Evolutionary conservation across 2,797 vertebrate species (phyloP).

Genomic region (Galaxias olidus): DNA sequence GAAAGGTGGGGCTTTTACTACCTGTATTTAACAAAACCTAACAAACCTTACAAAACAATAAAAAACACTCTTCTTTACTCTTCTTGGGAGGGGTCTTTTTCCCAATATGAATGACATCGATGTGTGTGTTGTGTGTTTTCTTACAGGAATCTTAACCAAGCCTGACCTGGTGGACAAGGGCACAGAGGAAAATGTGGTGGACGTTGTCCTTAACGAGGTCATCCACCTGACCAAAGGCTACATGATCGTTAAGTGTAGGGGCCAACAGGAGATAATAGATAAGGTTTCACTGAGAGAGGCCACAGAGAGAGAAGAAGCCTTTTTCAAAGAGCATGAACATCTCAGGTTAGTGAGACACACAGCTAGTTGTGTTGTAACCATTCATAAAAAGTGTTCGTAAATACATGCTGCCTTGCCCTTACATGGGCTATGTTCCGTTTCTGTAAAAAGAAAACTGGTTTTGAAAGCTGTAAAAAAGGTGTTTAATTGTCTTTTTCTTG

Average conservation of each 20-base stretch:
- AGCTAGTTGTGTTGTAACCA: not conserved
- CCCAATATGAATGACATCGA: not conserved
- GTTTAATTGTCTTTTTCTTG: constrained; percentile 6
- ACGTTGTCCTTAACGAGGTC: constrained; percentile 63
- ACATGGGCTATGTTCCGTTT: not conserved
- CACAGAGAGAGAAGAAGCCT: constrained; percentile 68
- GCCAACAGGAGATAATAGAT: constrained; percentile 78
- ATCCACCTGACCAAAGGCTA: constrained; percentile 80
- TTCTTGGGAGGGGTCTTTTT: no score
- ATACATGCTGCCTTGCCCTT: no score
- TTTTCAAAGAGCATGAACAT: constrained; percentile 67
- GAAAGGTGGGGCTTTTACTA: no score
- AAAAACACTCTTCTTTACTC: no score
- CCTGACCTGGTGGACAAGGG: constrained; percentile 1
- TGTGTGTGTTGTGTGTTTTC: not conserved
- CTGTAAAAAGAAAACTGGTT: not conserved
- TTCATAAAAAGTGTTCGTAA: no score
- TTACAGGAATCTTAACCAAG: constrained; percentile 2
- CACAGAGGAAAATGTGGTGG: constrained; percentile 2
- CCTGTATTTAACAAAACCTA: no score
- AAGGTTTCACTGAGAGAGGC: constrained; percentile 63
- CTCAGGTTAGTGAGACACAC: constrained; percentile 2
- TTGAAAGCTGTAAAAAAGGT: not conserved
- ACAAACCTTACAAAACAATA: no score
- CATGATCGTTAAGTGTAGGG: constrained; percentile 79